These are phyloP conservation scores for Spinus olivaceus DNA, from an alignment of 2,797 vertebrate genomes.

Conservation along the genomic window DNA sequence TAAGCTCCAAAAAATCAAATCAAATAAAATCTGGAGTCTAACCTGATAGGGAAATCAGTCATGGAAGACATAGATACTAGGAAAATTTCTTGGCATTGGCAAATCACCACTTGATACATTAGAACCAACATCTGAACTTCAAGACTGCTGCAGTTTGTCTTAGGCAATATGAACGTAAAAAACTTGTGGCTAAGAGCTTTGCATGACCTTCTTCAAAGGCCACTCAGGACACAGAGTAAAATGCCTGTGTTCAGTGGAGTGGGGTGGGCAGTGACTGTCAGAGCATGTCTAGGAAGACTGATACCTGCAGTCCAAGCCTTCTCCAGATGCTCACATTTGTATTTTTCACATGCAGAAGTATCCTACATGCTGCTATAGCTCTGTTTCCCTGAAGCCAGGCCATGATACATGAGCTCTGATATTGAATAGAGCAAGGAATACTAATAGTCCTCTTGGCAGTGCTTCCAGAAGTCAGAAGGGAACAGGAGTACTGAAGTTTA, in stretches of 20 bases:
- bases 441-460: neutral
- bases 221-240: neutral
- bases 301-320: neutral
- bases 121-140: neutral
- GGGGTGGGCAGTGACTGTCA: neutral
- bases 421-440: neutral
- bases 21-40: neutral
- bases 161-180: neutral
- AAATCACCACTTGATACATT: neutral
- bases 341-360: neutral
- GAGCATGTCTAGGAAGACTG: neutral
- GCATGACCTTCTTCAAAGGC: neutral
- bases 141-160: neutral
- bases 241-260: neutral
- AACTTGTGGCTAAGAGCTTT: neutral
- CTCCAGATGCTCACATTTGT: neutral
- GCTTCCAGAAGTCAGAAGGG: neutral
- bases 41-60: neutral
- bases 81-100: neutral
- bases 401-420: neutral
- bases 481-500: neutral
- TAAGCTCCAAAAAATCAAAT: neutral
- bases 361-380: neutral
- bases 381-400: neutral
- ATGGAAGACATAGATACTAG: neutral